Evolutionary conservation across 2,797 vertebrate species (phyloP).

Genomic region (Hybognathus amarus): DNA sequence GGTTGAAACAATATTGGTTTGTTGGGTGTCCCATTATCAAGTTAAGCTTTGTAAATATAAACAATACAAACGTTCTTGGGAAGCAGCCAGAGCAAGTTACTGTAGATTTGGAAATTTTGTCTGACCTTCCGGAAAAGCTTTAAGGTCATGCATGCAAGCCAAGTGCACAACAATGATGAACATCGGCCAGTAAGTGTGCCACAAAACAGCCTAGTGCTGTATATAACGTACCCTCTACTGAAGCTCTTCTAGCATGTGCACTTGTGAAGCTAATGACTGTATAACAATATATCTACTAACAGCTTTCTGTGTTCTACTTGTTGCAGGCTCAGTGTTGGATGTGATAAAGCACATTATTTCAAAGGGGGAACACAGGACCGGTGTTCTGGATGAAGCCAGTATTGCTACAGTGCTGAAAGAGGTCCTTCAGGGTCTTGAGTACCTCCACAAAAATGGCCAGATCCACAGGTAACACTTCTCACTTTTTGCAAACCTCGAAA

Average conservation of each 20-base stretch:
- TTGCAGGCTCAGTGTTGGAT: constrained; percentile 92
- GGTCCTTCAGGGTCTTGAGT: constrained; percentile 93
- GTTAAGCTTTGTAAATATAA: constrained; percentile 46
- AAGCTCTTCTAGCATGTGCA: not conserved
- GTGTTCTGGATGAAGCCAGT: constrained; percentile 92
- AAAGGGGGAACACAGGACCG: constrained; percentile 92
- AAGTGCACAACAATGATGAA: not conserved
- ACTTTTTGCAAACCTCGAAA: no score
- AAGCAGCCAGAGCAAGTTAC: not conserved
- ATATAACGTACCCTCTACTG: not conserved
- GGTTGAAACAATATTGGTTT: constrained; percentile 22
- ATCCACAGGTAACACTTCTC: constrained; percentile 87
- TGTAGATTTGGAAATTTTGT: not conserved
- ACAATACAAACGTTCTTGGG: constrained; percentile 4
- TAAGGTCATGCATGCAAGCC: not conserved
- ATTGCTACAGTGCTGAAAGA: constrained; percentile 96
- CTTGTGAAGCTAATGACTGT: not conserved
- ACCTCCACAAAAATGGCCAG: constrained; percentile 96
- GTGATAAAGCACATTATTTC: constrained; percentile 98
- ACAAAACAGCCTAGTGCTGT: not conserved
- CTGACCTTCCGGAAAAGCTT: constrained; percentile 1
- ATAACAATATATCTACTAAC: not conserved
- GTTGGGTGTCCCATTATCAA: constrained; percentile 44
- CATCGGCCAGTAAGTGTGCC: no score
- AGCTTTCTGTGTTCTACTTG: constrained; percentile 35